Conservation (phyloP, 1,140 invertebrate species). For the Drosophila carrolli region DNA sequence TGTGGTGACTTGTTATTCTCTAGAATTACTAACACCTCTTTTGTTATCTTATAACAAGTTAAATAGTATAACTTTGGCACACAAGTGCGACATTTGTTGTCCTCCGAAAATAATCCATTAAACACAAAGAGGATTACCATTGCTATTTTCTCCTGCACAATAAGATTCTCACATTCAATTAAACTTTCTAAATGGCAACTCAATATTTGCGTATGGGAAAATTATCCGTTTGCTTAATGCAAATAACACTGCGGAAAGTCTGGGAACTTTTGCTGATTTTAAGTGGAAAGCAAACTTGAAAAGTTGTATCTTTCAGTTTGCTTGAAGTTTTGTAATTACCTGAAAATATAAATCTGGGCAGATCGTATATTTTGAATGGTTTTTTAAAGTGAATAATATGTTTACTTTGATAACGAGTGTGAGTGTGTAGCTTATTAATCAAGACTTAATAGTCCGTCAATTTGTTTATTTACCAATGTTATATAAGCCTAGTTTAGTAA, state of each 20-base stretch:
- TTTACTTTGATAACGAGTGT: background rate
- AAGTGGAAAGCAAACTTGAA: background rate
- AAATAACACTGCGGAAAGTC: background rate
- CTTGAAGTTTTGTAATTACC: background rate
- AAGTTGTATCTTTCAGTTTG: background rate
- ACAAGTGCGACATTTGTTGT: constrained; percentile 2
- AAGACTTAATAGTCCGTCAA: background rate
- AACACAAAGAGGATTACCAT: background rate
- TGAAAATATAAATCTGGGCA: constrained; percentile 1
- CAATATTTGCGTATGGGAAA: background rate
- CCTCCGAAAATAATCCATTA: background rate
- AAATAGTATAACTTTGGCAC: constrained; percentile 10
- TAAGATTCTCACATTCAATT: background rate
- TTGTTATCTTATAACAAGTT: constrained; percentile 35
- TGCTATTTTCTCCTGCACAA: background rate
- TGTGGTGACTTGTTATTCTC: constrained; percentile 43
- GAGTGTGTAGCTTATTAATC: background rate
- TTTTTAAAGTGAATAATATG: background rate
- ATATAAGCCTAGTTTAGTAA: no score
- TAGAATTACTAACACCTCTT: constrained; percentile 42
- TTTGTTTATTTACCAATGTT: background rate
- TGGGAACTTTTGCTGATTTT: background rate
- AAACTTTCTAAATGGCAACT: background rate
- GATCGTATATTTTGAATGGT: background rate
- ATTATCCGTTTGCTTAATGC: background rate